phyloP scores from a whole-genome alignment of 2,888 invertebrate species.

The Acanthococcus lagerstroemiae region DNA sequence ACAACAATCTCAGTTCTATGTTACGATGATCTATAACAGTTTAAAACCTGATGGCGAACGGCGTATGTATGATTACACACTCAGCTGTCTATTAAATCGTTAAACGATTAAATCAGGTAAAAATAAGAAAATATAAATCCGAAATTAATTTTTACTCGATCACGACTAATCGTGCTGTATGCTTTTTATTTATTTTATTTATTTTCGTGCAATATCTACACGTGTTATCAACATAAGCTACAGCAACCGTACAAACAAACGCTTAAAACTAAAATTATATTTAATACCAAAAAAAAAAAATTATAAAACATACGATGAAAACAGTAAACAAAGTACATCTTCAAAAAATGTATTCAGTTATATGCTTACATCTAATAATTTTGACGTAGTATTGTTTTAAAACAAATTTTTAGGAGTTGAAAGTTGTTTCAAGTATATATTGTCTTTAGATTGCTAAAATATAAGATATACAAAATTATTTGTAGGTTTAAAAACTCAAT shows the following conservation, averaged over 20 bases:
- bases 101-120: neutral
- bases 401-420: too few species aligned
- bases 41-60: neutral
- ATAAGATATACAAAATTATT: too few species aligned
- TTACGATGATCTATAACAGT: slow-evolving; percentile 12
- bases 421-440: too few species aligned
- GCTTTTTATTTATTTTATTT: neutral
- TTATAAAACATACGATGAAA: neutral
- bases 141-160: neutral
- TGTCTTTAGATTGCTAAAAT: too few species aligned
- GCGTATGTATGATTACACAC: slow-evolving; percentile 3
- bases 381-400: too few species aligned
- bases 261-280: neutral
- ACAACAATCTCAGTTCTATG: slow-evolving; percentile 27
- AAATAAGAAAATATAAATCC: slow-evolving; percentile 5
- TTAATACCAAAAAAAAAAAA: neutral
- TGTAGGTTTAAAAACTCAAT: too few species aligned
- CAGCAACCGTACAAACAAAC: neutral
- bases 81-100: neutral
- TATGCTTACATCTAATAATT: too few species aligned
- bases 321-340: neutral
- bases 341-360: neutral
- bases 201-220: neutral
- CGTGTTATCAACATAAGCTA: neutral
- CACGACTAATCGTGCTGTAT: neutral